phyloP scores from a whole-genome alignment of 2,113 vertebrate species.

The Catagonus wagneri region DNA sequence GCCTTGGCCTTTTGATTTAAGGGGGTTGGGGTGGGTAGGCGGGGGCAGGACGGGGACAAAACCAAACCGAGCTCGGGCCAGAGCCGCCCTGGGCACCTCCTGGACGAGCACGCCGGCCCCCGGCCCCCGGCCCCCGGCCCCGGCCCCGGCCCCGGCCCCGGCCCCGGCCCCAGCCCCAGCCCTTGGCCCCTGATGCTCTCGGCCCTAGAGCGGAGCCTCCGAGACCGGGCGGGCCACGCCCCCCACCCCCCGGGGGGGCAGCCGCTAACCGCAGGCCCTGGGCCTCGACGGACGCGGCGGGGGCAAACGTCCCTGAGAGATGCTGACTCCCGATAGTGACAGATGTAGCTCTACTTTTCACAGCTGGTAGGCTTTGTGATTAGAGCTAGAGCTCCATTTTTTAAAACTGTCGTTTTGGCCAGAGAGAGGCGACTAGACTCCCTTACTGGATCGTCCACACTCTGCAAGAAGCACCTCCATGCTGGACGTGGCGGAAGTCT shows the following conservation, averaged over 20 bases:
- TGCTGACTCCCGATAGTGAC: not conserved
- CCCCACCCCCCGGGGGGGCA: not conserved
- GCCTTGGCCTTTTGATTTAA: conserved; percentile 49
- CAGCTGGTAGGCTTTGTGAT: not conserved
- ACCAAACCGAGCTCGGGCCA: not conserved
- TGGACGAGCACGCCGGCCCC: not conserved
- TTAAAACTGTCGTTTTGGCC: conserved; percentile 11
- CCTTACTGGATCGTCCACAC: not conserved
- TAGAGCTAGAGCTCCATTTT: not conserved
- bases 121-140: too few relatives aligned
- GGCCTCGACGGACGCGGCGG: not conserved
- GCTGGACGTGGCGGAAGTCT: not conserved
- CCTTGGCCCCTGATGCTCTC: not conserved
- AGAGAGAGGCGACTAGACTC: not conserved
- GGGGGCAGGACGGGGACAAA: not conserved
- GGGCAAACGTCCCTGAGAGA: not conserved
- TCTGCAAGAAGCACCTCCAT: conserved; percentile 16
- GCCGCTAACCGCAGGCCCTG: not conserved
- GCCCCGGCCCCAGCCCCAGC: not conserved
- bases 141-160: not conserved
- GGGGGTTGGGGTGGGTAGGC: not conserved
- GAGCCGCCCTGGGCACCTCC: not conserved
- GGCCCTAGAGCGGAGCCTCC: not conserved
- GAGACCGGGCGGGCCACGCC: not conserved
- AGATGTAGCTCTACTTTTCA: not conserved